Conservation (phyloP, 1,140 invertebrate species). For the Lethocerus indicus region DNA sequence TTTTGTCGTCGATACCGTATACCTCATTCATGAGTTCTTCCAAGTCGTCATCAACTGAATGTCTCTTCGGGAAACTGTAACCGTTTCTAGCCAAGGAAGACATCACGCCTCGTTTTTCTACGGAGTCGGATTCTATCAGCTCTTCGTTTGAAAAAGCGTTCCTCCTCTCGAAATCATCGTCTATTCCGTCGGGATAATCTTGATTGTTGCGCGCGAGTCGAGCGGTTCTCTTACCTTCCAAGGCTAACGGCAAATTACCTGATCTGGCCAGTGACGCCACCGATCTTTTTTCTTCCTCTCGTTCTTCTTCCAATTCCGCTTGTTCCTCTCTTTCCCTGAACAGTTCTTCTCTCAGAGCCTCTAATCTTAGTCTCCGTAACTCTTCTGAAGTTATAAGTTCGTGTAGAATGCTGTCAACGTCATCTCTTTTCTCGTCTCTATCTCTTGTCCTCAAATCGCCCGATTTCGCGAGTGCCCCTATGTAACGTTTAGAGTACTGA, state of each 20-base stretch:
- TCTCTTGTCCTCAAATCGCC: constrained; percentile 15
- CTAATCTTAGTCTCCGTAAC: constrained; percentile 11
- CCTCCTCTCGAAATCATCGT: constrained; percentile 1
- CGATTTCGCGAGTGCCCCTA: constrained; percentile 16
- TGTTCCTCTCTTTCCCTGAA: constrained; percentile 13
- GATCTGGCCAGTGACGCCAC: constrained; percentile 14
- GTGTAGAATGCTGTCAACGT: constrained; percentile 14
- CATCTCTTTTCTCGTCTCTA: constrained; percentile 15
- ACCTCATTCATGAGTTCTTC: constrained; percentile 15
- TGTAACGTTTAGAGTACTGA: constrained; percentile 12
- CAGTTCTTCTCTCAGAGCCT: constrained; percentile 16
- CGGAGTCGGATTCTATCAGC: constrained; percentile 8
- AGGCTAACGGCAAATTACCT: constrained; percentile 17
- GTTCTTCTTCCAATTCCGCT: constrained; percentile 3
- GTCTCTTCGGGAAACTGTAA: constrained; percentile 10
- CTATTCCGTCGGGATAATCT: neutral
- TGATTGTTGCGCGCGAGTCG: neutral
- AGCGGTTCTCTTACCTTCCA: constrained; percentile 1
- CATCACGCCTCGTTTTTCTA: constrained; percentile 14
- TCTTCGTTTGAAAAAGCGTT: constrained; percentile 6
- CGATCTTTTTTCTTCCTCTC: constrained; percentile 15
- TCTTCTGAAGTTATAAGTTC: constrained; percentile 15
- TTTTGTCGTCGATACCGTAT: constrained; percentile 14
- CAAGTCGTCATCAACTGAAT: constrained; percentile 12
- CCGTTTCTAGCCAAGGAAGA: constrained; percentile 16